These are phyloP conservation scores for Orestias chungarensis DNA, from an alignment of 2,797 vertebrate species.

Conservation along the genomic window DNA sequence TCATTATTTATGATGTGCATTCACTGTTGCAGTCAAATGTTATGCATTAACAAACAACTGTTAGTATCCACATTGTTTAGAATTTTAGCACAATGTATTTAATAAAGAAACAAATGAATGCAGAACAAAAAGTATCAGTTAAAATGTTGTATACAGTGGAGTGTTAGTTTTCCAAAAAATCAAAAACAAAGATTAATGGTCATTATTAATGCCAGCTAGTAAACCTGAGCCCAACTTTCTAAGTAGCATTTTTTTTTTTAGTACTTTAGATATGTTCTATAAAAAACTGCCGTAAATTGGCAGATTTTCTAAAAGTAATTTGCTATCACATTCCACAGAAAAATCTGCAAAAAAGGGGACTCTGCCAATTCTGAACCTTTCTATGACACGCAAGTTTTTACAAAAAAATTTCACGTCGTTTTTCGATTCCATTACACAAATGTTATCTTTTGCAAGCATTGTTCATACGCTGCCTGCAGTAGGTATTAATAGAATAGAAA, in stretches of 20 bases:
- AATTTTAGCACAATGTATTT: not conserved
- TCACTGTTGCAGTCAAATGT: slow-evolving; percentile 64
- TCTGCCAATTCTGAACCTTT: not conserved
- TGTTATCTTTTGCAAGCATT: not conserved
- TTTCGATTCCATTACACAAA: not conserved
- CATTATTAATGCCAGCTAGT: not conserved
- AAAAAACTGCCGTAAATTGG: not conserved
- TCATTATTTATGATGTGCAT: slow-evolving; percentile 68
- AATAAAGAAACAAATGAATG: not conserved
- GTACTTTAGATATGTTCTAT: not conserved
- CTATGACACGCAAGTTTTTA: not conserved
- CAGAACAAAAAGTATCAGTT: not conserved
- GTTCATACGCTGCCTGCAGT: not conserved
- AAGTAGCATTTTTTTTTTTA: no score
- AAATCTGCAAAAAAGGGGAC: not conserved
- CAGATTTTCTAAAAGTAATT: not conserved
- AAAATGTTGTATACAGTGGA: not conserved
- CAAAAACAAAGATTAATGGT: not conserved
- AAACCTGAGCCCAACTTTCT: not conserved
- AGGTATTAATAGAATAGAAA: no score
- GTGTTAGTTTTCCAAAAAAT: no score
- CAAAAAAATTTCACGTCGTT: not conserved
- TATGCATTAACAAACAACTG: slow-evolving; percentile 1
- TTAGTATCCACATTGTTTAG: not conserved
- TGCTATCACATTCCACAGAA: no score